These are phyloP conservation scores for Dolichomitus sp. DNA, from an alignment of 2,888 invertebrate genomes.

Conservation along the genomic window DNA sequence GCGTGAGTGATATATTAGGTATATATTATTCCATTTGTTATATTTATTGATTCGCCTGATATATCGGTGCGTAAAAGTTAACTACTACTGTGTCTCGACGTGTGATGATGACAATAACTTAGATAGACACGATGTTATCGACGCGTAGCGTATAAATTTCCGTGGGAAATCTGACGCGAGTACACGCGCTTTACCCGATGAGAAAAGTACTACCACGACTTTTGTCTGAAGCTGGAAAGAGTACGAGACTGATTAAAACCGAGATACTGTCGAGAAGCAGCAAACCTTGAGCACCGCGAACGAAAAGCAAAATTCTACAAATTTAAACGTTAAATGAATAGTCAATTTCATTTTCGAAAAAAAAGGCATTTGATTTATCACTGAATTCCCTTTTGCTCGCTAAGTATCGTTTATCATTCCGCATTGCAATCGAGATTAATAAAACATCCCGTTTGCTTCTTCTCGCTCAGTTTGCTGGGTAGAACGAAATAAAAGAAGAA, in stretches of 20 bases:
- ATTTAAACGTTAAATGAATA: background rate
- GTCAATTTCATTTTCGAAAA: background rate
- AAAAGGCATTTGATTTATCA: background rate
- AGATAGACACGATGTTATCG: slow-evolving; percentile 73
- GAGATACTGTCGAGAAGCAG: slow-evolving; percentile 55
- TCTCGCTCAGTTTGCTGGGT: slow-evolving; percentile 33
- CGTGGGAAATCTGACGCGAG: slow-evolving; percentile 34
- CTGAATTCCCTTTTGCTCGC: background rate
- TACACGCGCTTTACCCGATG: slow-evolving; percentile 29
- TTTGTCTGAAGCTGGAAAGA: slow-evolving; percentile 48
- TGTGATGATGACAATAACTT: slow-evolving; percentile 81
- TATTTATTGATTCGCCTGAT: slow-evolving; percentile 72
- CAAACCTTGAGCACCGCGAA: slow-evolving; percentile 35
- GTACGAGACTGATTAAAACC: slow-evolving; percentile 50
- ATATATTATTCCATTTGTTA: slow-evolving; percentile 73
- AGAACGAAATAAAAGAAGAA: slow-evolving; percentile 4
- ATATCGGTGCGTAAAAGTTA: slow-evolving; percentile 50
- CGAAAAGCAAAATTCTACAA: background rate
- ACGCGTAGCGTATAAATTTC: slow-evolving; percentile 65
- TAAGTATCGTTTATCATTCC: slow-evolving; percentile 4
- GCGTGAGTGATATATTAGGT: slow-evolving; percentile 72
- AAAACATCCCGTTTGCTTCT: slow-evolving; percentile 21
- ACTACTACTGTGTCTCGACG: slow-evolving; percentile 70
- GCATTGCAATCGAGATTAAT: background rate
- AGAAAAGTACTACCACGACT: slow-evolving; percentile 24